phyloP scores from a whole-genome alignment of 2,797 vertebrate genomes.

The Smutsia temminckii region DNA sequence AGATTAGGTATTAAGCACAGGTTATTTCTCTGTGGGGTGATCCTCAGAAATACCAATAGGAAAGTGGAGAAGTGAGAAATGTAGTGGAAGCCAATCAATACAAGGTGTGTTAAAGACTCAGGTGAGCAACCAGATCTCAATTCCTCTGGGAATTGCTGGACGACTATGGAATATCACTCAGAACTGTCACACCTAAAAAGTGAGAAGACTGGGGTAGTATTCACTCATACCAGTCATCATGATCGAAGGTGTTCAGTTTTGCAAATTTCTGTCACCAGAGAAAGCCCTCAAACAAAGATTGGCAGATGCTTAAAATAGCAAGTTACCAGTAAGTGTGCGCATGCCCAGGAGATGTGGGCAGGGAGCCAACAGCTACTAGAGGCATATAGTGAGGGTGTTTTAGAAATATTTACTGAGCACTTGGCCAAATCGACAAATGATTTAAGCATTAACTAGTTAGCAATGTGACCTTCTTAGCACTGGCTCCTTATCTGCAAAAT shows the following conservation, averaged over 20 bases:
- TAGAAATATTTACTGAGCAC: neutral
- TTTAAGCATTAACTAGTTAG: neutral
- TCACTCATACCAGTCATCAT: neutral
- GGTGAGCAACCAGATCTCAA: neutral
- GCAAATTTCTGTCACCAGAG: neutral
- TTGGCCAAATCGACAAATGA: neutral
- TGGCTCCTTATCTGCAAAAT: neutral
- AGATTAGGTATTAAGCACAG: neutral
- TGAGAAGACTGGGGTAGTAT: neutral
- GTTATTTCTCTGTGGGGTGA: neutral
- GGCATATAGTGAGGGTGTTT: neutral
- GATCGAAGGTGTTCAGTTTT: neutral
- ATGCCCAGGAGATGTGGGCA: neutral
- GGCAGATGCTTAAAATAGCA: neutral
- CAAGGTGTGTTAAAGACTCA: neutral
- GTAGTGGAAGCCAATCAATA: neutral
- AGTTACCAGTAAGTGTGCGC: fast-evolving
- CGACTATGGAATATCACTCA: neutral
- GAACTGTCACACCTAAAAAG: neutral
- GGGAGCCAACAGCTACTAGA: neutral
- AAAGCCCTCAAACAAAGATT: neutral
- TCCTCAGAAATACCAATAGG: neutral
- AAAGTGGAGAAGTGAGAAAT: neutral
- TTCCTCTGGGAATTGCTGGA: neutral
- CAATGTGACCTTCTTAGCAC: neutral